Evolutionary conservation across 2,797 vertebrate species (phyloP), one percentile per base, ranked within the genome.

Genomic region (Microchirus variegatus): DNA sequence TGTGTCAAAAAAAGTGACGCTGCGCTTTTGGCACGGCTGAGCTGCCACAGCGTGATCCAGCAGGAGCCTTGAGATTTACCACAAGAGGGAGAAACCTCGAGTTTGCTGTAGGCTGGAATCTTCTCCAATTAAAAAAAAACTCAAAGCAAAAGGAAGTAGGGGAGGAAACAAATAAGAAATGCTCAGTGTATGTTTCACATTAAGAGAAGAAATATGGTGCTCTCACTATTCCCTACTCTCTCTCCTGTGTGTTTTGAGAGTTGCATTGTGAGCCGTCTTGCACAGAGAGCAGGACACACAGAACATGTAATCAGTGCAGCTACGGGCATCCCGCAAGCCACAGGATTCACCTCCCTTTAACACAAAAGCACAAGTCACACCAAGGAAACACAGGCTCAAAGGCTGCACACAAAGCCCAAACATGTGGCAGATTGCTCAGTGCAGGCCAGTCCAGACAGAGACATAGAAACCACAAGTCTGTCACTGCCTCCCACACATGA

Each of bases 381-480:
- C 82, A 47, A 80, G 74, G 78, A 79, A 84, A 87, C 84, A 59
- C 47, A 46, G 68, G 73, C 76, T 84, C 59, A 73, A 70, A 76
- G 68, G 70, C 75, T 76, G 62, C 79, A 60, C 75, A 80, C 84
- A 77, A 83, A 88, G 77, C 74, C 80, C 64, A 84, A 87, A 88
- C 90, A 90, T 86, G 84, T 90, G 89, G 88, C 59, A 9, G 67
- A 80, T 71, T 78, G 83, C 87, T 90, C 80, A 86, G 70, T 15
- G 60, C 53, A 67, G 66, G 49, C 69, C 82, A 61, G 87, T 80
- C 75, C 72, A 87, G 83, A 90, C 86, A 88, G 83, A 86, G 75
- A 89, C 83, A 63, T 73, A 78, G 55, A 67, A 81, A 90, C 88
- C 86, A 3, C 89, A 78, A 75, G 82, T 82, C 82, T 83, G 87